Conservation (phyloP, 2,113 vertebrate genomes). For the Nematolebias whitei region DNA sequence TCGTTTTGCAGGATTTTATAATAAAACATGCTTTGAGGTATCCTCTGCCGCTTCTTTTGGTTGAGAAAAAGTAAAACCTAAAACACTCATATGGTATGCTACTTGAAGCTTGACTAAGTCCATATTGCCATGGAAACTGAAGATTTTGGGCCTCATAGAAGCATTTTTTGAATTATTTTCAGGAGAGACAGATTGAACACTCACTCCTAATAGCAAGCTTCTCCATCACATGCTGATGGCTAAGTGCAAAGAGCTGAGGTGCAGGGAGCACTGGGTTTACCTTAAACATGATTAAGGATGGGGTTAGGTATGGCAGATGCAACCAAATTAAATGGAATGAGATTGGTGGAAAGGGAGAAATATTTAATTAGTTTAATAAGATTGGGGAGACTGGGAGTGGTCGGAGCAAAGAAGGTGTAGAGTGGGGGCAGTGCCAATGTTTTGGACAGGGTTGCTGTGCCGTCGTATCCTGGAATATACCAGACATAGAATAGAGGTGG, state of each 20-base stretch:
- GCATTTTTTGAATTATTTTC: slow-evolving; percentile 24
- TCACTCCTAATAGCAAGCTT: slow-evolving; percentile 41
- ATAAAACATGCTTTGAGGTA: slow-evolving; percentile 10
- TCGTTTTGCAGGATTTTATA: neutral
- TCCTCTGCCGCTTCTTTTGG: slow-evolving; percentile 18
- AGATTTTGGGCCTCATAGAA: slow-evolving; percentile 45
- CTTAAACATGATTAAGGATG: slow-evolving; percentile 69
- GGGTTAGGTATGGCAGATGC: slow-evolving; percentile 28
- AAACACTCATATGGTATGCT: slow-evolving; percentile 62
- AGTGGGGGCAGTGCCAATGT: slow-evolving; percentile 25
- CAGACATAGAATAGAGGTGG: slow-evolving; percentile 62
- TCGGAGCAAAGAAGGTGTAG: slow-evolving; percentile 30
- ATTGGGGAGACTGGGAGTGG: slow-evolving; percentile 67
- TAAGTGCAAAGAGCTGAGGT: slow-evolving; percentile 31
- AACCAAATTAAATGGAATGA: slow-evolving; percentile 62
- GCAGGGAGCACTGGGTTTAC: slow-evolving; percentile 41
- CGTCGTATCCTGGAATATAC: slow-evolving; percentile 54
- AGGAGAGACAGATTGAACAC: slow-evolving; percentile 38
- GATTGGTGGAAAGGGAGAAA: slow-evolving; percentile 56
- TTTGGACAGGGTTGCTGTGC: slow-evolving; percentile 29
- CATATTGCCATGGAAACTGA: slow-evolving; percentile 72
- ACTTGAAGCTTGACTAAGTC: slow-evolving; percentile 69
- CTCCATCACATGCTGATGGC: slow-evolving; percentile 36
- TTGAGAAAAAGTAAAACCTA: slow-evolving; percentile 49
- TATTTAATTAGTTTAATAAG: slow-evolving; percentile 80